Evolutionary conservation across 2,797 vertebrate species (phyloP), one percentile per base, ranked within the genome.

Genomic region (Manis javanica): DNA sequence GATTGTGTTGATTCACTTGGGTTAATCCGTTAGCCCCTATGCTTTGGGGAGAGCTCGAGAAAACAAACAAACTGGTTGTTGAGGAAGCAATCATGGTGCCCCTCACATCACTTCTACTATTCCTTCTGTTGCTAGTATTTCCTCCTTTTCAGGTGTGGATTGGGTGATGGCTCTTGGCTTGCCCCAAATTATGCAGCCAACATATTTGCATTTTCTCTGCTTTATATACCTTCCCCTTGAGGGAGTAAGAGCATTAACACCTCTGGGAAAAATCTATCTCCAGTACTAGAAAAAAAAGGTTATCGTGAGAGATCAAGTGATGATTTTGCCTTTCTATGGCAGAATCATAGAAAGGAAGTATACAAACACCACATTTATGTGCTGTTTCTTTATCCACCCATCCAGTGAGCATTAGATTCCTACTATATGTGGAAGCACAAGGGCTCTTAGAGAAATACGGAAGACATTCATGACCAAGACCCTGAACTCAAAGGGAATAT

Each of bases 341-440:
- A 94, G 90, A 71, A 81, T 64, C 85, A 59, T 34, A 66, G 53
- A 57, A 69, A 81, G 46, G 31, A 94, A 77, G 64, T 66, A 18
- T 42, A 64, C 78, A 91, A 31, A 87, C 1, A 46, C 16, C 49
- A 42, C n/a, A 55, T 53, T 29, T 84, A 87, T 49, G 42, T 57
- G 53, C 37, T 53, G 2, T 82, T 64, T 96, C 78, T 93, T 87
- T 16, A 81, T 90, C 15, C 16, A 84, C n/a, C 77, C 10, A 19
- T 34, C 42, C 55, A 59, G 21, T 53, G n/a, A 74, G 34, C 61
- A 74, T 86, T 55, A 74, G 87, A 53, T 8, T 72, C 55, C 82
- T 55, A 24, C 34, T 77, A 15, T 46, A 64, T 18, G 39, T 85
- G 61, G 64, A 93, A 78, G 31, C 66, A 57, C 37, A 72, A 51